Base-by-base conservation (phyloP, 2,113 vertebrate genomes). In the Edolisoma coerulescens region DNA sequence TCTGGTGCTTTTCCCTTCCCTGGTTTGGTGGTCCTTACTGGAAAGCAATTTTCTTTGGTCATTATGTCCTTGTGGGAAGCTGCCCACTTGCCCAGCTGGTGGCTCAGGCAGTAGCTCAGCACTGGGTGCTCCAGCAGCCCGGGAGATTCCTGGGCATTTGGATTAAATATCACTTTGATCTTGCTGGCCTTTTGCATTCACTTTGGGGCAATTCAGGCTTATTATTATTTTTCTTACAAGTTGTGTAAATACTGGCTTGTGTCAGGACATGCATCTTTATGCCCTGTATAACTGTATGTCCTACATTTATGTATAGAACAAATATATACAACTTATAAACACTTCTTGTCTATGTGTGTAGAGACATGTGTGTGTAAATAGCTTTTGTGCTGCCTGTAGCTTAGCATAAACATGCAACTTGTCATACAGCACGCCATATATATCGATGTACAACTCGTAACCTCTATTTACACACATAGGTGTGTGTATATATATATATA, bases 141-240 rank as follows among this genome's bases (percentile, higher is more conserved):
- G 59, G 33, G 57, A 54, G 0, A 6, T 15, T 37, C 23, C 1
- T 6, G 4, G 12, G 12, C 16, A 3, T 14, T n/a, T 39, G 35
- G 18, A 42, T 64, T 54, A 59, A 82, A 42, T 12, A 23, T 4
- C 13, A 11, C 32, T 42, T 44, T 26, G 16, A 39, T 33, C 28
- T 71, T 67, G 9, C 24, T 39, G 32, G 8, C 21, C 13, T 61
- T 64, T 47, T 39, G 4, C 27, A 74, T 75, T 70, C 10, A 11
- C n/a, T 49, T 56, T 24, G 18, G 35, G 44, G 18, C 23, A 65
- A 41, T 45, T 16, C 16, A 27, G 41, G 14, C 5, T 74, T 30
- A 3, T 28, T 67, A 20, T 30, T 21, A 11, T 69, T 64, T 78
- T 35, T 9, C 30, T 54, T 39, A 27, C 21, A 52, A 53, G 16